Conservation (phyloP, 2,113 vertebrate genomes). For the Loxodonta africana region DNA sequence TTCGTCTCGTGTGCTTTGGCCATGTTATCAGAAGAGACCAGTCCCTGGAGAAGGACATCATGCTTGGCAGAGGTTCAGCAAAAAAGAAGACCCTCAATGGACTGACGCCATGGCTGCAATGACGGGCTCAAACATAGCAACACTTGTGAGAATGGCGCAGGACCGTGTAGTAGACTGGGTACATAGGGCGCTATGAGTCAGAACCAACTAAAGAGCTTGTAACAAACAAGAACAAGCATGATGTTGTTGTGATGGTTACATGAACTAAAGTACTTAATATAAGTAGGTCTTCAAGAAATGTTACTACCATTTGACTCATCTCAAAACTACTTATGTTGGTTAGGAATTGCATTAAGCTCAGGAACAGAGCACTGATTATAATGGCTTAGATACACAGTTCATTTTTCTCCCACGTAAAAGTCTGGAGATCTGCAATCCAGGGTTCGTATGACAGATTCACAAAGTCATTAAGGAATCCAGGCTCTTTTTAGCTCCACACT, state of each 20-base stretch:
- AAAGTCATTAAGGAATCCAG: neutral
- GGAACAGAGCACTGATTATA: neutral
- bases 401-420: slow-evolving; percentile 18
- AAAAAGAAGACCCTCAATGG: too few relatives aligned
- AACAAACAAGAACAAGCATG: neutral
- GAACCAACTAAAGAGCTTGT: too few relatives aligned
- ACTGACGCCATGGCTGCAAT: too few relatives aligned
- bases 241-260: slow-evolving; percentile 30
- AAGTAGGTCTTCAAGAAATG: neutral
- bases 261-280: slow-evolving; percentile 21
- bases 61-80: too few relatives aligned
- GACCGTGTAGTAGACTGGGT: too few relatives aligned
- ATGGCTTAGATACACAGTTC: slow-evolving; percentile 5
- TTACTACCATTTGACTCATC: neutral
- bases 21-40: too few relatives aligned
- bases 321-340: neutral
- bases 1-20: too few relatives aligned
- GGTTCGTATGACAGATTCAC: neutral
- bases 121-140: too few relatives aligned
- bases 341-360: slow-evolving; percentile 8
- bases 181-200: too few relatives aligned
- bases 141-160: too few relatives aligned
- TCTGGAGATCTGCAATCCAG: neutral
- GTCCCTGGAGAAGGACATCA: too few relatives aligned
- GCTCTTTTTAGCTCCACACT: neutral